These are phyloP conservation scores for Taenaris catops DNA, from an alignment of 2,888 invertebrate genomes.

Conservation along the genomic window DNA sequence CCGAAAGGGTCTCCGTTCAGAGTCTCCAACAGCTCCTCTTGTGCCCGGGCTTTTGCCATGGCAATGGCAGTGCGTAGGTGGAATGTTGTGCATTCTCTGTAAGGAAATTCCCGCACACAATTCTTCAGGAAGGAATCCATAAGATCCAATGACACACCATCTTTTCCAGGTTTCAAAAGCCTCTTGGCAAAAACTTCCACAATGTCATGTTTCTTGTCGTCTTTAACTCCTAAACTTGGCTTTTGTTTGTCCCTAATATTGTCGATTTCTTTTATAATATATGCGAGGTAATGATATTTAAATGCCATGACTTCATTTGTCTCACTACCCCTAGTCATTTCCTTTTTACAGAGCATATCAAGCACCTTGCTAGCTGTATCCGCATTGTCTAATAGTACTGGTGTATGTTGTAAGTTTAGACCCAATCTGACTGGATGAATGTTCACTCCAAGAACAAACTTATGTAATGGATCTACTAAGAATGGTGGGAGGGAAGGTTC, in stretches of 20 bases:
- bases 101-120: constrained; percentile 94
- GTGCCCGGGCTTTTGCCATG: too few relatives aligned
- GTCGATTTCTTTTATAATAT: constrained; percentile 85
- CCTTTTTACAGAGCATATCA: constrained; percentile 90
- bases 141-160: constrained; percentile 82
- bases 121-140: constrained; percentile 90
- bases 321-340: constrained; percentile 90
- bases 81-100: constrained; percentile 93
- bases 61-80: constrained; percentile 89
- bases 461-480: constrained; percentile 88
- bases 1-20: too few relatives aligned
- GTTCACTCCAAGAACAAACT: constrained; percentile 91
- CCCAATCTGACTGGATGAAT: constrained; percentile 91
- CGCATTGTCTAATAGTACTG: constrained; percentile 86
- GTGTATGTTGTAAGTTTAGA: constrained; percentile 87
- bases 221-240: constrained; percentile 61
- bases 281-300: constrained; percentile 91
- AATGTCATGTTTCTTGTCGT: constrained; percentile 82
- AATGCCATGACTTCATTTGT: constrained; percentile 95
- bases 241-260: constrained; percentile 85
- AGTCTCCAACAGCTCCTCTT: too few relatives aligned
- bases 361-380: constrained; percentile 88
- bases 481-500: constrained; percentile 87
- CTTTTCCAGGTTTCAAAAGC: constrained; percentile 86
- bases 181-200: constrained; percentile 88